Evolutionary conservation across 92 coral and sea anemone genomes (phyloP).

Genomic region (Paragorgia papillata): DNA sequence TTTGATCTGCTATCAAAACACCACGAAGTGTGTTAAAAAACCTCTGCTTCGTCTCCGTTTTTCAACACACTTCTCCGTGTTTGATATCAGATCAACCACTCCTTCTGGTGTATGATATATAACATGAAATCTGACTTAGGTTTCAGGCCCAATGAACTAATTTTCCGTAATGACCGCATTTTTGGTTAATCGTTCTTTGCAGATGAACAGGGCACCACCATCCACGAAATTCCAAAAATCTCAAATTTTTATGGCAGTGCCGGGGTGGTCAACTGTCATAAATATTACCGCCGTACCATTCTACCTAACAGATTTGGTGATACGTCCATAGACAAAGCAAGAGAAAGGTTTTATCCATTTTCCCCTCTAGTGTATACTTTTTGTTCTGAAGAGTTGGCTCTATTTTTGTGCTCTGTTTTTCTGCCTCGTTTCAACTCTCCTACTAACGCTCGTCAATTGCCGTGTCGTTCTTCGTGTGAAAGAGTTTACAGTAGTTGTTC

Average conservation of each 20-base stretch:
- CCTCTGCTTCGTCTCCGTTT: too few relatives aligned
- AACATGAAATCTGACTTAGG: too few relatives aligned
- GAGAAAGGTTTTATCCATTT: background rate
- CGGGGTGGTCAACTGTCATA: background rate
- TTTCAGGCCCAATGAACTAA: too few relatives aligned
- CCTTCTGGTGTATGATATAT: too few relatives aligned
- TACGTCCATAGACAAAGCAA: background rate
- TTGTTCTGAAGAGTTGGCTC: slow-evolving; percentile 8
- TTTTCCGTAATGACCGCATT: too few relatives aligned
- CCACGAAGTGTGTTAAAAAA: too few relatives aligned
- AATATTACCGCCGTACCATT: background rate
- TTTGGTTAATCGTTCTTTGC: too few relatives aligned
- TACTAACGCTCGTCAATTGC: background rate
- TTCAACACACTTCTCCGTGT: too few relatives aligned
- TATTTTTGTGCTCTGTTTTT: slow-evolving; percentile 27
- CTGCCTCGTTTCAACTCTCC: slow-evolving; percentile 9
- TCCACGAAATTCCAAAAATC: background rate
- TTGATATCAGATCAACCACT: too few relatives aligned
- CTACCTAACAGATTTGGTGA: slow-evolving; percentile 28
- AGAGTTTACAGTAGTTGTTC: background rate
- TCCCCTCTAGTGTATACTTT: slow-evolving; percentile 25
- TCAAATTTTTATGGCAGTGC: too few relatives aligned
- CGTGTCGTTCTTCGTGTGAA: slow-evolving; percentile 9
- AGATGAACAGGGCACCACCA: too few relatives aligned
- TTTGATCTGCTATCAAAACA: too few relatives aligned